These are phyloP conservation scores for Gasterosteus nipponicus DNA, from an alignment of 2,113 vertebrate species.

Conservation along the genomic window DNA sequence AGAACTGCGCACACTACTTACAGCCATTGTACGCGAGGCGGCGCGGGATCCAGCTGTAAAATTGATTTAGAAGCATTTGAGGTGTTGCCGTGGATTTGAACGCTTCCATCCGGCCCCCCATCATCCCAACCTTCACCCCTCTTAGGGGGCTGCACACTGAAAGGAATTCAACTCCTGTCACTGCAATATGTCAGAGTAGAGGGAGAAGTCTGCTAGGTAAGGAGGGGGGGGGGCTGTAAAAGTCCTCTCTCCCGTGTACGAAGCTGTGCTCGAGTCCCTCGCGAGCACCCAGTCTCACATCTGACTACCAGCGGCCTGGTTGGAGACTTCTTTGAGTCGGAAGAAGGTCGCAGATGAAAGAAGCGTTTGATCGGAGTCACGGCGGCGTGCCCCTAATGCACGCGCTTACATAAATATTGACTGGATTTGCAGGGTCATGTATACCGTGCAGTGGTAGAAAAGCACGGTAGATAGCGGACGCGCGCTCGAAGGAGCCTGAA, in stretches of 20 bases:
- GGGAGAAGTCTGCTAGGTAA: constrained; percentile 17
- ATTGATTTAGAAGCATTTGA: constrained; percentile 25
- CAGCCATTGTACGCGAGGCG: not conserved
- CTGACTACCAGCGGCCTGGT: constrained; percentile 57
- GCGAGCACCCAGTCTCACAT: constrained; percentile 46
- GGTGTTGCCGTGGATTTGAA: constrained; percentile 11
- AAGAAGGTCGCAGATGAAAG: constrained; percentile 73
- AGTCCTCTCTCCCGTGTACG: constrained; percentile 12
- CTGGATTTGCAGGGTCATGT: constrained; percentile 40
- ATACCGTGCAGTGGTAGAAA: constrained; percentile 48
- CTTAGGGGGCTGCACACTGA: constrained; percentile 1
- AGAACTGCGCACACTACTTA: constrained; percentile 9
- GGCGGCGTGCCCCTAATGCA: constrained; percentile 53
- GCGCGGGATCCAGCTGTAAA: not conserved
- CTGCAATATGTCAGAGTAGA: constrained; percentile 33
- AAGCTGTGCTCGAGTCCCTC: constrained; percentile 30
- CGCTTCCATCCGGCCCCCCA: not conserved
- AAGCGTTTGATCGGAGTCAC: constrained; percentile 54
- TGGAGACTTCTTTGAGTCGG: constrained; percentile 60
- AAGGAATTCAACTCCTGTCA: constrained; percentile 43
- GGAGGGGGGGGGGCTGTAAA: not conserved
- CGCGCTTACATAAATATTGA: constrained; percentile 74
- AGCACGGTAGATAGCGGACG: constrained; percentile 36
- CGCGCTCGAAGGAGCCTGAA: constrained; percentile 16
- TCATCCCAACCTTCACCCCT: not conserved